A percentile compares a stretch with the other conserved stretches of the same genome.
Conservation (phyloP, 2,888 invertebrate genomes). For the Melipona beecheii region DNA sequence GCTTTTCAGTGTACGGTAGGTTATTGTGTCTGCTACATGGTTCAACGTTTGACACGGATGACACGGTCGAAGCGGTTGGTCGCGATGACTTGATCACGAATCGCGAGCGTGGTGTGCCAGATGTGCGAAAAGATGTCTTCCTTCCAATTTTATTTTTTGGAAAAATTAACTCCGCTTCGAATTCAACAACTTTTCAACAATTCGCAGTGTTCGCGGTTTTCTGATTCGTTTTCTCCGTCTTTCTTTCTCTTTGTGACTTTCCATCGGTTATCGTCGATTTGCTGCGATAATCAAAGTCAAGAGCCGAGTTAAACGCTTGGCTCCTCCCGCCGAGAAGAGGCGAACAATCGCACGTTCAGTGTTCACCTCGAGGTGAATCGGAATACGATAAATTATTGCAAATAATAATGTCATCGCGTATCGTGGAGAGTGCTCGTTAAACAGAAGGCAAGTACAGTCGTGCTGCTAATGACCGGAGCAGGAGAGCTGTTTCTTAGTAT, state of each 20-base stretch:
- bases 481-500: conserved; percentile 66
- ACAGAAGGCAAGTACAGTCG: conserved; percentile 74
- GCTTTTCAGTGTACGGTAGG: neutral
- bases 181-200: neutral
- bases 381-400: conserved; percentile 63
- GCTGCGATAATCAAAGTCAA: no score
- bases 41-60: neutral
- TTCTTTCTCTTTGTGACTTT: neutral
- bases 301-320: neutral
- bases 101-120: neutral
- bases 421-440: conserved; percentile 74
- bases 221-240: neutral
- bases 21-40: no score
- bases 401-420: conserved; percentile 62
- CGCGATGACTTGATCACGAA: neutral
- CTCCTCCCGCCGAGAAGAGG: neutral
- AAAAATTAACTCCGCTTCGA: neutral
- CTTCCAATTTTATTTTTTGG: neutral
- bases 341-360: conserved; percentile 19
- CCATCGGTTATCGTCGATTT: neutral
- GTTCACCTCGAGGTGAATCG: conserved; percentile 27
- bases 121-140: neutral
- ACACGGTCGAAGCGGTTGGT: no score
- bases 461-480: conserved; percentile 69
- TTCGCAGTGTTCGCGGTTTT: neutral